A percentile compares a stretch with the other conserved stretches of the same genome.
These are phyloP conservation scores for Myzus persicae DNA, from an alignment of 1,140 invertebrate genomes.

Conservation along the genomic window DNA sequence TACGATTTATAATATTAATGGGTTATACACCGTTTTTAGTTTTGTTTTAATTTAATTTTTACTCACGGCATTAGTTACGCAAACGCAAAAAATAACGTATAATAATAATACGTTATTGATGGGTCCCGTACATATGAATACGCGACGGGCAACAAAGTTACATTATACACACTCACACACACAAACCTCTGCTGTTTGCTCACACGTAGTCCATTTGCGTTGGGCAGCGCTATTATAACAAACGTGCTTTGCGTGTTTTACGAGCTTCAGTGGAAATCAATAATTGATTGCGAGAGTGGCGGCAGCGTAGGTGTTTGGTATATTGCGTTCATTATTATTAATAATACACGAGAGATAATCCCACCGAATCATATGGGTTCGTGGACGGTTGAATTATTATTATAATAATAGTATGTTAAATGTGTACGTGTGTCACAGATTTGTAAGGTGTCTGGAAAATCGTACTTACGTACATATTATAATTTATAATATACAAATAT, in stretches of 20 bases:
- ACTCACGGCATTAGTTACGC: conserved; percentile 7
- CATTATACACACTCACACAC: neutral
- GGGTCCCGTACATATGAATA: neutral
- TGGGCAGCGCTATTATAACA: neutral
- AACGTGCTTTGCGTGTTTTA: conserved; percentile 14
- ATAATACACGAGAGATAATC: neutral
- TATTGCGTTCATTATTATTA: neutral
- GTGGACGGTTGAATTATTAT: neutral
- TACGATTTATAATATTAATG: neutral
- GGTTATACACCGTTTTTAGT: neutral
- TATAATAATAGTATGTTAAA: neutral
- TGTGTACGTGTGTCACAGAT: neutral
- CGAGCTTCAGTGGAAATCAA: conserved; percentile 24
- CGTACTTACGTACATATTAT: neutral
- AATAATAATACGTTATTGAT: conserved; percentile 1
- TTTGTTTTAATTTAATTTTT: neutral
- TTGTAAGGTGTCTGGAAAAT: neutral
- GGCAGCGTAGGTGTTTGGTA: conserved; percentile 16
- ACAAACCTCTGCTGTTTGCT: conserved; percentile 15
- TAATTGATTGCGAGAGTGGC: conserved; percentile 15
- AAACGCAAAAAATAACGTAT: neutral
- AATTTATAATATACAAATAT: neutral
- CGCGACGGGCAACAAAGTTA: neutral
- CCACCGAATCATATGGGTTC: neutral
- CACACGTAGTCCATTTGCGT: neutral